Conservation (phyloP, 2,888 invertebrate species). For the Odontothrips loti region DNA sequence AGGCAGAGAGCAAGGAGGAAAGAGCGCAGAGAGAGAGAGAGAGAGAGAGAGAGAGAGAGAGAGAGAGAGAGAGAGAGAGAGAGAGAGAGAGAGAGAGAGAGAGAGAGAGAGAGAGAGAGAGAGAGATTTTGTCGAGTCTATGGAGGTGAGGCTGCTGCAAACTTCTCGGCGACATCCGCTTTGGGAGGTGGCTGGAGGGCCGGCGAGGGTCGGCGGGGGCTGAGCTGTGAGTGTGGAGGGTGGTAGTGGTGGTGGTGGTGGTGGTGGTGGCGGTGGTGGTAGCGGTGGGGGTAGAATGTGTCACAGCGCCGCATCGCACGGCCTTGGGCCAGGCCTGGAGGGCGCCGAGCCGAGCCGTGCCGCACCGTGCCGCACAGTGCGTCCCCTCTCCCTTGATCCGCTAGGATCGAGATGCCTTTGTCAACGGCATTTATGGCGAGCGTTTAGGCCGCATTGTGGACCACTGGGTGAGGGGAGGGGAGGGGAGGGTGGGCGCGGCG, state of each 20-base stretch:
- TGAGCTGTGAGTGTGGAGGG: too few species aligned
- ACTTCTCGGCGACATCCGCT: conserved; percentile 20
- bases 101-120: not conserved
- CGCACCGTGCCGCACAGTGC: too few species aligned
- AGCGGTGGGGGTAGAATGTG: not conserved
- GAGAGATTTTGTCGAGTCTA: not conserved
- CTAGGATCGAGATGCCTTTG: conserved; percentile 9
- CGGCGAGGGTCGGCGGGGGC: too few species aligned
- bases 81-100: not conserved
- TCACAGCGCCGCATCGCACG: not conserved
- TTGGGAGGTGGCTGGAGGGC: not conserved
- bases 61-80: too few species aligned
- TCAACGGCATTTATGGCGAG: conserved; percentile 19
- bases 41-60: too few species aligned
- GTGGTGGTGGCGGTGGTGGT: too few species aligned
- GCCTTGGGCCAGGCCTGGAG: too few species aligned
- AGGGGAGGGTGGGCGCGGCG: not conserved
- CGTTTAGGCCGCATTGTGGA: conserved; percentile 17
- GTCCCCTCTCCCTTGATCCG: not conserved
- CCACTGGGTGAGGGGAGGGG: not conserved
- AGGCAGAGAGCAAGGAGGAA: not conserved
- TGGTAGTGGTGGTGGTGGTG: not conserved
- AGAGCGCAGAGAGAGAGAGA: too few species aligned
- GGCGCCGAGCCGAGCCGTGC: too few species aligned
- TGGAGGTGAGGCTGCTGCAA: not conserved